phyloP scores from a whole-genome alignment of 2,113 vertebrate genomes.

The Cebus imitator region DNA sequence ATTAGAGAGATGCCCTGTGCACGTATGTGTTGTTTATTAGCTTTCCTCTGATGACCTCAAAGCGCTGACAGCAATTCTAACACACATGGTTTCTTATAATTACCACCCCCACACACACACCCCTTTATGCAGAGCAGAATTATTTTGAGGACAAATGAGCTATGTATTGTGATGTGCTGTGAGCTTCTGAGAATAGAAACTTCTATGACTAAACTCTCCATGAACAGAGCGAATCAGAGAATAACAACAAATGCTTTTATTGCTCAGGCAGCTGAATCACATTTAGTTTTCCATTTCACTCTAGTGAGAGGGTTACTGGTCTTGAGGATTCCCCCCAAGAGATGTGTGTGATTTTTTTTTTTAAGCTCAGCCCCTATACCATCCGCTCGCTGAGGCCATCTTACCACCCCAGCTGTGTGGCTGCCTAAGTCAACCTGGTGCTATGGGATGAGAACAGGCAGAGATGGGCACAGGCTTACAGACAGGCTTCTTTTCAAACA shows the following conservation, averaged over 20 bases:
- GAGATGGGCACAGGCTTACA: not conserved
- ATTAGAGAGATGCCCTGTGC: not conserved
- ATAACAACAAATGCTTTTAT: not conserved
- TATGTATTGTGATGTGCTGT: not conserved
- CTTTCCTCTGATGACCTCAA: not conserved
- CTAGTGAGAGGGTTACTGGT: not conserved
- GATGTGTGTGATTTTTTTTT: not conserved
- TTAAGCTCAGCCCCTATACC: not conserved
- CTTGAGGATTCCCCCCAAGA: not conserved
- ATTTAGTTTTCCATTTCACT: slow-evolving; percentile 44
- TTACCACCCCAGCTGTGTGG: not conserved
- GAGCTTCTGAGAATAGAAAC: slow-evolving; percentile 65
- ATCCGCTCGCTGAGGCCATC: not conserved
- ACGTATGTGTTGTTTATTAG: fast-evolving
- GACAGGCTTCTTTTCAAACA: not conserved
- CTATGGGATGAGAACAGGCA: not conserved
- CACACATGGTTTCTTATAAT: slow-evolving; percentile 13
- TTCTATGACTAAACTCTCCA: slow-evolving; percentile 41
- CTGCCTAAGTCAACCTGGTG: not conserved
- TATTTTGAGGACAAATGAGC: not conserved
- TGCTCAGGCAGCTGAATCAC: not conserved
- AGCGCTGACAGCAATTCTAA: not conserved
- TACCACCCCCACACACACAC: not conserved
- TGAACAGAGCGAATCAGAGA: slow-evolving; percentile 37
- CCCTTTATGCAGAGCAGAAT: not conserved